Evolutionary conservation across 2,888 invertebrate species (phyloP).

Genomic region (Halictus ligatus): DNA sequence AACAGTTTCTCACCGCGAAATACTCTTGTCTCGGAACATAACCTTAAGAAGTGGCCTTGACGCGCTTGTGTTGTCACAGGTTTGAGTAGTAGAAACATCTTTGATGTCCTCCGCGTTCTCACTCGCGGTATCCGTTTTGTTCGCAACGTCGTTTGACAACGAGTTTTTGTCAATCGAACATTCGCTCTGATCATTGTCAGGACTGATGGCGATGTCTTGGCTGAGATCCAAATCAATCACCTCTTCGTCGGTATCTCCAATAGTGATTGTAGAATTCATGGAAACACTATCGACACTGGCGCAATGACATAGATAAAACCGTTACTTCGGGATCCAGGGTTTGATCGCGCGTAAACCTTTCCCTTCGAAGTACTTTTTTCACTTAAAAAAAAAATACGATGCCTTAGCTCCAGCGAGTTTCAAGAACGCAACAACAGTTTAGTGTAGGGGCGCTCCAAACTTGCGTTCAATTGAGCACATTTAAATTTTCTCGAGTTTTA

Average conservation of each 20-base stretch:
- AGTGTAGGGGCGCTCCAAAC: conserved; percentile 46
- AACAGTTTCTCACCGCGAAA: conserved; percentile 73
- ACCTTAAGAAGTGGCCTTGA: conserved; percentile 78
- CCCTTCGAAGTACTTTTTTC: not conserved
- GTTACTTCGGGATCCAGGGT: not conserved
- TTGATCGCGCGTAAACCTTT: not conserved
- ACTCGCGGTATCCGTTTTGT: conserved; percentile 13
- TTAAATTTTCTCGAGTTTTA: not conserved
- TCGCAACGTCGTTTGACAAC: conserved; percentile 21
- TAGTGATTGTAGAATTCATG: conserved; percentile 56
- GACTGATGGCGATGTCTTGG: conserved; percentile 56
- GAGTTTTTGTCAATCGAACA: conserved; percentile 31
- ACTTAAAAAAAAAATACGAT: conserved; percentile 21
- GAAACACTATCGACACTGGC: conserved; percentile 32
- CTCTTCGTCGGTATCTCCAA: conserved; percentile 62
- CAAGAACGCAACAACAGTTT: conserved; percentile 18
- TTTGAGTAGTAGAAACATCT: conserved; percentile 6
- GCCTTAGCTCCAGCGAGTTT: conserved; percentile 8
- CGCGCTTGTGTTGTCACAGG: conserved; percentile 9
- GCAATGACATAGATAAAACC: conserved; percentile 43
- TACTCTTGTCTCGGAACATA: conserved; percentile 76
- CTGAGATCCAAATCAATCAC: conserved; percentile 70
- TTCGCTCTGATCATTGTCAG: conserved; percentile 47
- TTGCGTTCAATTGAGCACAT: not conserved
- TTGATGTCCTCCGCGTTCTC: conserved; percentile 27